Base-by-base conservation (phyloP, 2,113 vertebrate species). In the Ceyx margarethae region DNA sequence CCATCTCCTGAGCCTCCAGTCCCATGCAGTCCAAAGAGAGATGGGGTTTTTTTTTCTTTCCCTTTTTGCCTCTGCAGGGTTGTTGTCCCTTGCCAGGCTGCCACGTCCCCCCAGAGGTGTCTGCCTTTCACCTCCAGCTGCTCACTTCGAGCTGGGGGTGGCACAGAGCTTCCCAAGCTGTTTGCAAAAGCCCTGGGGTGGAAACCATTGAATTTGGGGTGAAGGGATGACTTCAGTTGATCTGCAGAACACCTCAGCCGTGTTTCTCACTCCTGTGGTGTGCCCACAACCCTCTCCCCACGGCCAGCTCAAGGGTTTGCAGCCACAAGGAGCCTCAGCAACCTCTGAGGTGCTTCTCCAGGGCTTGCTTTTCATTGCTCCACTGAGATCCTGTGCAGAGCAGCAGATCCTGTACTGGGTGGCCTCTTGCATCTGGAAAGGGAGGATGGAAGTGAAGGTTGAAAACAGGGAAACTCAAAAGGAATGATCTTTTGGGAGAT, bases 11-110 rank as follows among this genome's bases (percentile, higher is more conserved):
- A 74, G 40, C 42, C 65, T 26, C 37, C 85, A 78, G 3, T 33
- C 33, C n/a, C 7, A 22, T 14, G 11, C 2, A 2, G 7, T 29
- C 57, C 40, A 7, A 35, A 9, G 0, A 16, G 21, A 0, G 4
- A 3, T 6, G 60, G 56, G 25, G 11, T 18, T 91, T 60, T 51
- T 5, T 91, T 60, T 51, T 5, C 26, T 58, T 83, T 28, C 29
- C 37, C 40, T 75, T 80, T n/a, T n/a, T 0, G 4, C 31, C 46
- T 61, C 7, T 9, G 9, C 61, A 31, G 84, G 15, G 33, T 4
- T 19, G 22, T 23, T 67, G 85, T 3, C 46, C 46, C 1, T 42
- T 6, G 35, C n/a, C 71, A 53, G 75, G 51, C 83, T 88, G 73
- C 76, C 56, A 3, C 0, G 28, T 60, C 31, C 65, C 46, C 88